These are phyloP conservation scores for Notospermus geniculatus DNA, from an alignment of 1,140 invertebrate genomes.

Conservation along the genomic window DNA sequence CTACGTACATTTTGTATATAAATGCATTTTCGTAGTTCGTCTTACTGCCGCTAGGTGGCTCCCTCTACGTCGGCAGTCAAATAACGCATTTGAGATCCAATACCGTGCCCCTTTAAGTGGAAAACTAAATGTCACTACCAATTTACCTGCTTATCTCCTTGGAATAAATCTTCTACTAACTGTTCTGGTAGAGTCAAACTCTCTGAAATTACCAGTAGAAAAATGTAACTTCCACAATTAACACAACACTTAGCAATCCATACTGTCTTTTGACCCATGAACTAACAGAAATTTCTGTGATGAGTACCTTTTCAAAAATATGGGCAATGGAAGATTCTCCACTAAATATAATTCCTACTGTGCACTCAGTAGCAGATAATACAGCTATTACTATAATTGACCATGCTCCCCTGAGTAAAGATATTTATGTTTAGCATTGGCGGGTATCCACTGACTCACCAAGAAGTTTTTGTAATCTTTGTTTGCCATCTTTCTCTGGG, in stretches of 20 bases:
- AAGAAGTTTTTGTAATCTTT: conserved; percentile 22
- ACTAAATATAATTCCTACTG: too few relatives aligned
- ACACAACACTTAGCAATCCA: too few relatives aligned
- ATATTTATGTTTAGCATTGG: not conserved
- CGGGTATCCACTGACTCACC: conserved; percentile 15
- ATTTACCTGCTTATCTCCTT: conserved; percentile 7
- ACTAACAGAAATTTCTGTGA: too few relatives aligned
- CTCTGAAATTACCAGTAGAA: conserved; percentile 2
- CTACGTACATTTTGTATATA: not conserved
- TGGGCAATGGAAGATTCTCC: too few relatives aligned
- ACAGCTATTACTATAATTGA: not conserved
- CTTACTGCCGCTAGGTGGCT: too few relatives aligned
- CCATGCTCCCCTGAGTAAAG: too few relatives aligned
- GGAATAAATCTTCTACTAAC: not conserved
- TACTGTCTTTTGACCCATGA: too few relatives aligned
- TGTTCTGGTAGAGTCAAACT: not conserved
- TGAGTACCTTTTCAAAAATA: too few relatives aligned
- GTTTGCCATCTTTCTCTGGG: conserved; percentile 15
- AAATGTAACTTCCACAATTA: not conserved
- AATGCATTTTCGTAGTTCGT: not conserved
- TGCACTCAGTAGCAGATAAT: too few relatives aligned
- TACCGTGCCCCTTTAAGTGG: not conserved
- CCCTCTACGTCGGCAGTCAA: too few relatives aligned
- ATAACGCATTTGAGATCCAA: too few relatives aligned
- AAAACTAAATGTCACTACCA: too few relatives aligned